A percentile compares a stretch with the other conserved stretches of the same genome.
Evolutionary conservation across 2,888 invertebrate genomes (phyloP).

Genomic region (Macaria notata): DNA sequence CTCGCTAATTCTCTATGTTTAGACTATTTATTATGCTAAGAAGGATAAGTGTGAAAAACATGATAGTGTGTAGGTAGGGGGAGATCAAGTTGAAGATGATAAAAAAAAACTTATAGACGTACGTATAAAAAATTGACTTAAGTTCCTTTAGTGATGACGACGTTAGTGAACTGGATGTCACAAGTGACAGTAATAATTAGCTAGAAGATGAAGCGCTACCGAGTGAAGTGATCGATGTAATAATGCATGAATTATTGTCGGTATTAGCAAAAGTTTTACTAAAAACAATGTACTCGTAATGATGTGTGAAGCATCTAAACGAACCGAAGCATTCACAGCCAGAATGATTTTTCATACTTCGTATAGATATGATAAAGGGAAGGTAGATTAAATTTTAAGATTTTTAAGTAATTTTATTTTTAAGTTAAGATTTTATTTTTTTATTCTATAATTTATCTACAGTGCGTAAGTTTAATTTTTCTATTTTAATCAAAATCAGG

Average conservation of each 20-base stretch:
- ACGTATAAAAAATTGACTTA: slow-evolving; percentile 59
- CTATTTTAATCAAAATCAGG: slow-evolving; percentile 72
- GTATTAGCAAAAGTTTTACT: slow-evolving; percentile 50
- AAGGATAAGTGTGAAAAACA: slow-evolving; percentile 53
- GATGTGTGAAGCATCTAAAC: slow-evolving; percentile 62
- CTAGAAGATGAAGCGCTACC: slow-evolving; percentile 18
- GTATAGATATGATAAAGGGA: slow-evolving; percentile 77
- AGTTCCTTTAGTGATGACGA: slow-evolving; percentile 32
- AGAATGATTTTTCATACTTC: slow-evolving; percentile 78
- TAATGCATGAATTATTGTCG: slow-evolving; percentile 58
- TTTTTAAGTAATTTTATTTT: slow-evolving; percentile 57
- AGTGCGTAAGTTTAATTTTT: slow-evolving; percentile 76
- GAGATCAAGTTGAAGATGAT: slow-evolving; percentile 30
- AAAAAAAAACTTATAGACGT: slow-evolving; percentile 38
- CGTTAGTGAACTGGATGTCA: slow-evolving; percentile 2
- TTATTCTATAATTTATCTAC: slow-evolving; percentile 74
- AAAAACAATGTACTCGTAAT: slow-evolving; percentile 42
- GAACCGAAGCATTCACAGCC: slow-evolving; percentile 77
- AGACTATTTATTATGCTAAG: slow-evolving; percentile 63
- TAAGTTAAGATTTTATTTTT: slow-evolving; percentile 62
- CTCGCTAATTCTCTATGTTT: slow-evolving; percentile 63
- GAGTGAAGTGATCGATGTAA: slow-evolving; percentile 20
- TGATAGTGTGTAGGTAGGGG: slow-evolving; percentile 40
- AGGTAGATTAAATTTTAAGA: slow-evolving; percentile 60
- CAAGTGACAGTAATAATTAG: slow-evolving; percentile 1